phyloP scores from a whole-genome alignment of 1,140 invertebrate genomes.

The Drosophila orena region DNA sequence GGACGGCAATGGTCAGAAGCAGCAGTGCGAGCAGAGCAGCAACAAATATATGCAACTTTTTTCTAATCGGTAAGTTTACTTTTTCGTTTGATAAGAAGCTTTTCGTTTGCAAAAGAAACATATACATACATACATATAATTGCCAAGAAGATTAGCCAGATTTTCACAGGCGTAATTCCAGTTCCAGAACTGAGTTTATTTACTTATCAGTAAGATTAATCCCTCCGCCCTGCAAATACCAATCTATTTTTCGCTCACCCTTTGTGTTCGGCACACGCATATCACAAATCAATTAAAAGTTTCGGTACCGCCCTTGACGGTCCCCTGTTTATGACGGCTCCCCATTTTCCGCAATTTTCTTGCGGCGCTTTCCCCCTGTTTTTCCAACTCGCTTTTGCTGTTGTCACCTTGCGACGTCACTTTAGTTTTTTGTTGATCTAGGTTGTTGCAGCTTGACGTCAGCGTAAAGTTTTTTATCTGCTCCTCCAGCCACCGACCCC shows the following conservation, averaged over 20 bases:
- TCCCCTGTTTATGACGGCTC: slow-evolving; percentile 23
- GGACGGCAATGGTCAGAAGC: slow-evolving; percentile 5
- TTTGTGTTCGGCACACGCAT: slow-evolving; percentile 22
- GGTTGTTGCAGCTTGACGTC: slow-evolving; percentile 53
- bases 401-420: slow-evolving; percentile 62
- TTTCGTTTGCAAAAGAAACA: too few relatives aligned
- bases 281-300: slow-evolving; percentile 46
- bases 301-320: slow-evolving; percentile 6
- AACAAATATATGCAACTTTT: slow-evolving; percentile 59
- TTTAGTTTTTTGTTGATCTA: slow-evolving; percentile 56
- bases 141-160: too few relatives aligned
- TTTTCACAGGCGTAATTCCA: not conserved
- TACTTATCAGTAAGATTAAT: too few relatives aligned
- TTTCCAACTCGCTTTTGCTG: slow-evolving; percentile 28
- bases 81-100: not conserved
- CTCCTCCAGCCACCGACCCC: slow-evolving; percentile 9
- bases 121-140: too few relatives aligned
- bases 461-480: slow-evolving; percentile 60
- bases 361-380: not conserved
- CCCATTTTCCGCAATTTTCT: slow-evolving; percentile 4
- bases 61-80: slow-evolving; percentile 67
- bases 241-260: not conserved
- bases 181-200: not conserved
- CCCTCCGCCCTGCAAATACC: not conserved
- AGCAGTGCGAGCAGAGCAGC: slow-evolving; percentile 30